These are phyloP conservation scores for Ornithoptera priamus DNA, from an alignment of 2,888 invertebrate genomes.

Conservation along the genomic window DNA sequence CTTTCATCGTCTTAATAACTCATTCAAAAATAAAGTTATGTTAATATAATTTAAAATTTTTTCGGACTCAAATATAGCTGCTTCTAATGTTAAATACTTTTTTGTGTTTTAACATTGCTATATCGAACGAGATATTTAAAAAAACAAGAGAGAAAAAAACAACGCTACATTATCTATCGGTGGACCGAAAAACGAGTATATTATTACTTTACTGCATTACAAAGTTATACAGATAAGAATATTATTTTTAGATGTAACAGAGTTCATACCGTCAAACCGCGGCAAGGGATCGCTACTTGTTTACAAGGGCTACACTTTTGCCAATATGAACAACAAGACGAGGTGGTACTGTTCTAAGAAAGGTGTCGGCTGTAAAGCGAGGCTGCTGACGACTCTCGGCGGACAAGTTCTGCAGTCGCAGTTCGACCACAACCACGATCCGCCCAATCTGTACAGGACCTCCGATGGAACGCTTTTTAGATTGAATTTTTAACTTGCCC, in stretches of 20 bases:
- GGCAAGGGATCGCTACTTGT: constrained; percentile 35
- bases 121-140: no score
- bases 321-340: constrained; percentile 36
- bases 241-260: constrained; percentile 27
- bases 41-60: no score
- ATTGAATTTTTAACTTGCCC: neutral
- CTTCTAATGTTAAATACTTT: no score
- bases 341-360: constrained; percentile 44
- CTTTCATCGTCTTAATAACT: no score
- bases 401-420: constrained; percentile 24
- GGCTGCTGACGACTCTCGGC: constrained; percentile 27
- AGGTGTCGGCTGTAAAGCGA: constrained; percentile 32
- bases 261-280: constrained; percentile 35
- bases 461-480: constrained; percentile 35
- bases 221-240: neutral
- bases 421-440: constrained; percentile 39
- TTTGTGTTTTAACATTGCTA: no score
- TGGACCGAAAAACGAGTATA: no score
- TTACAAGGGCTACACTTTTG: constrained; percentile 39
- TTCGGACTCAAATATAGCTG: no score
- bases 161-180: no score
- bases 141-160: no score
- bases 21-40: no score
- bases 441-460: constrained; percentile 38
- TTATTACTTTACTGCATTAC: neutral